A percentile compares a stretch with the other conserved stretches of the same genome.
These are phyloP conservation scores for Wasmannia auropunctata DNA, from an alignment of 1,140 invertebrate genomes.

Conservation along the genomic window DNA sequence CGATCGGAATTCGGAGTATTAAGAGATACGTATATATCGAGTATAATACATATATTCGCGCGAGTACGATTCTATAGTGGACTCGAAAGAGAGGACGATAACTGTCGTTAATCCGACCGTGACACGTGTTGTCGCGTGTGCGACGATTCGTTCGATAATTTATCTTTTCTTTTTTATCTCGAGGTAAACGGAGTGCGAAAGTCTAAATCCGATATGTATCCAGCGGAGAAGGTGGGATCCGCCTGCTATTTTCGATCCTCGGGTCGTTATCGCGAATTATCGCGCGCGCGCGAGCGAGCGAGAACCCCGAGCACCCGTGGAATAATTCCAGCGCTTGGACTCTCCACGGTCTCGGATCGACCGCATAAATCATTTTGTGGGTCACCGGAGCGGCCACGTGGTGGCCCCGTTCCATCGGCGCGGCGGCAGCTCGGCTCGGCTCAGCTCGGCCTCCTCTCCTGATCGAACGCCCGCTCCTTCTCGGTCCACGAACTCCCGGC, in stretches of 20 bases:
- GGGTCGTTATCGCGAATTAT: constrained; percentile 45
- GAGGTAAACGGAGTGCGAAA: background rate
- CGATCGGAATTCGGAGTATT: background rate
- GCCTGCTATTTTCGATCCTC: constrained; percentile 34
- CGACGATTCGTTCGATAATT: background rate
- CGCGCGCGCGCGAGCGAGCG: background rate
- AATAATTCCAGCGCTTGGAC: constrained; percentile 56
- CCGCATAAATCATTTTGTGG: constrained; percentile 57
- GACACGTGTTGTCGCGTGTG: background rate
- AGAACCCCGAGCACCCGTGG: background rate
- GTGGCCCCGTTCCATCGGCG: constrained; percentile 48
- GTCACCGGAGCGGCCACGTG: constrained; percentile 57
- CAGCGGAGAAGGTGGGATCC: background rate
- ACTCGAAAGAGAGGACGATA: too few relatives aligned
- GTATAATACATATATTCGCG: too few relatives aligned
- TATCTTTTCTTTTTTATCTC: background rate
- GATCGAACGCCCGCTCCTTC: constrained; percentile 37
- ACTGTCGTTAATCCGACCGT: background rate
- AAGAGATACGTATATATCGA: too few relatives aligned
- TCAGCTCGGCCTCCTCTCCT: constrained; percentile 31
- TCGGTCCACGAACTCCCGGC: constrained; percentile 49
- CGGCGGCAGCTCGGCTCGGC: constrained; percentile 29
- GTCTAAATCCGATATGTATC: background rate
- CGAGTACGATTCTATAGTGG: too few relatives aligned
- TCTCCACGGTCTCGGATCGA: constrained; percentile 36